Evolutionary conservation across 2,888 invertebrate species (phyloP).

Genomic region (Drosophila neotestacea): DNA sequence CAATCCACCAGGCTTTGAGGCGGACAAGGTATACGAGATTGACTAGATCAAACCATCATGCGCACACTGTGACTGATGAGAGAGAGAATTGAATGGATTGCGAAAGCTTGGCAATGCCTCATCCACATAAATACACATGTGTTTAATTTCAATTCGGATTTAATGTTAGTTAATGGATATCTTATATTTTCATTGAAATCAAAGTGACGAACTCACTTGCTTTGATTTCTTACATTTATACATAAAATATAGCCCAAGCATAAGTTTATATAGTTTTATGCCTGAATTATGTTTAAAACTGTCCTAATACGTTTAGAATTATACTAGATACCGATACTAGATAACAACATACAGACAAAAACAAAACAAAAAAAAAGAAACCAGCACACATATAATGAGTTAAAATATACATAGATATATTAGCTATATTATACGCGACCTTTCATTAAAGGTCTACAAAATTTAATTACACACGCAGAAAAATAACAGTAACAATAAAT

Average conservation of each 20-base stretch:
- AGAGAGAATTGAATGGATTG: conserved; percentile 17
- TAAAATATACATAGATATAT: conserved; percentile 60
- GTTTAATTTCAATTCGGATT: conserved; percentile 33
- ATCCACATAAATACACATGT: conserved; percentile 27
- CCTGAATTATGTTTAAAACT: conserved; percentile 58
- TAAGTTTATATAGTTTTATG: conserved; percentile 54
- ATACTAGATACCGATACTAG: conserved; percentile 58
- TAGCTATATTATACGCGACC: conserved; percentile 55
- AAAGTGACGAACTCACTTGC: conserved; percentile 18
- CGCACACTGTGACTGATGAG: not conserved
- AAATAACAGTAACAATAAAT: conserved; percentile 73
- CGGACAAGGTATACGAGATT: conserved; percentile 83
- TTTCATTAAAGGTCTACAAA: conserved; percentile 41
- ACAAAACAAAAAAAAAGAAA: conserved; percentile 1
- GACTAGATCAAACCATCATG: conserved; percentile 57
- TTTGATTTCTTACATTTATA: conserved; percentile 43
- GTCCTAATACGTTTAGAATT: conserved; percentile 70
- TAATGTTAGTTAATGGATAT: conserved; percentile 47
- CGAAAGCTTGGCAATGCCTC: conserved; percentile 14
- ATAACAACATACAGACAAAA: conserved; percentile 9
- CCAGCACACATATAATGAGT: conserved; percentile 43
- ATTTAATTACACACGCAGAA: conserved; percentile 69
- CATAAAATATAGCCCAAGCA: conserved; percentile 51
- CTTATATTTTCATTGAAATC: conserved; percentile 30
- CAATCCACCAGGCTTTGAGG: conserved; percentile 70